Evolutionary conservation across 2,888 invertebrate species (phyloP), one percentile per base, ranked within the genome.

Genomic region (Arrhopalites spinosus): DNA sequence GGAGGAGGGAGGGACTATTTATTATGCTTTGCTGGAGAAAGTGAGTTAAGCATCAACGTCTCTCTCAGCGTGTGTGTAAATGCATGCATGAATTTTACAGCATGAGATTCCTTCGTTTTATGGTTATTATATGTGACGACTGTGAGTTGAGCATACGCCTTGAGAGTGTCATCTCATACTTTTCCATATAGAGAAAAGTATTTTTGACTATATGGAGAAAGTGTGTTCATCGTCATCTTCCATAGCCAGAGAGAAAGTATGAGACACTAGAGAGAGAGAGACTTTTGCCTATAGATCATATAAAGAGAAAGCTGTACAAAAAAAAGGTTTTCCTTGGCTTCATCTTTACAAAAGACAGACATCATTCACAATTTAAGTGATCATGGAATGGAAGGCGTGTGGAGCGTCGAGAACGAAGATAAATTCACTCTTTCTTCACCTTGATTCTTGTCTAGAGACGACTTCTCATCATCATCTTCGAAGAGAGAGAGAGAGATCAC

Each of bases 291-390:
- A 36, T 36, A 36, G 36, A 36, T 36, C 3, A 7, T 3, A 36
- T 36, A 36, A n/a, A n/a, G 13, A 8, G 59, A 13, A 59, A 27
- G 15, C 13, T 3, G 59, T 5, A 59, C 3, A 27, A 59, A 36
- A 50, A 2, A 61, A 56, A 25, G 11, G 50, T 56, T 53, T 70
- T 25, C 53, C 43, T 13, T 71, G 61, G 61, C 61, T 71, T 71
- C 75, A 45, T 72, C 71, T 71, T 56, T 64, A 71, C 75, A 75
- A 75, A 75, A 71, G 75, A 75, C 75, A 75, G 56, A 53, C 71
- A 75, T 71, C 75, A 75, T 71, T 75, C 75, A 71, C 71, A 75
- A 71, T 70, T 71, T 64, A 75, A 75, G 64, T 72, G 67, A 75
- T 75, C 56, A 61, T 71, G 71, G 56, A 43, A 59, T 30, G 59